These are phyloP conservation scores for Cladorhizidae sp. DNA, from an alignment of 37 sponge, comb jelly and placozoan genomes.

Conservation along the genomic window DNA sequence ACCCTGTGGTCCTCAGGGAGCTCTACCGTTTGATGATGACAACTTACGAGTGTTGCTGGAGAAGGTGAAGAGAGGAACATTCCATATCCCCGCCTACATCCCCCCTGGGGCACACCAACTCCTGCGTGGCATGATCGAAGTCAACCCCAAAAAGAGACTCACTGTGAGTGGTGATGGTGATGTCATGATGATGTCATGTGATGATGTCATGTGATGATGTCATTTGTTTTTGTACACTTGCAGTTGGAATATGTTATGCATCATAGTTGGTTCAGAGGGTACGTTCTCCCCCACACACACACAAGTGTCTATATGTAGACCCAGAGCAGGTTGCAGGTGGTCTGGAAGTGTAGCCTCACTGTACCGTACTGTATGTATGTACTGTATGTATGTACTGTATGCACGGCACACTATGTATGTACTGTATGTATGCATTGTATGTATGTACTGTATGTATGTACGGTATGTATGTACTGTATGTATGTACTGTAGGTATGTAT, in stretches of 20 bases:
- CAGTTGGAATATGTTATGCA: slow-evolving; percentile 79
- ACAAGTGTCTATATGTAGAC: background rate
- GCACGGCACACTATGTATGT: too few relatives aligned
- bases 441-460: too few relatives aligned
- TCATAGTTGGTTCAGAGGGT: slow-evolving; percentile 81
- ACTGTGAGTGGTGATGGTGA: slow-evolving; percentile 49
- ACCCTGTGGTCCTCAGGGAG: too few relatives aligned
- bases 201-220: background rate
- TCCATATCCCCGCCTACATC: slow-evolving; percentile 78
- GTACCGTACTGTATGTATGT: too few relatives aligned
- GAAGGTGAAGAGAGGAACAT: slow-evolving; percentile 90
- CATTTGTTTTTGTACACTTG: background rate
- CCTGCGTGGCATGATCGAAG: slow-evolving; percentile 86
- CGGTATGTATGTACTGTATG: too few relatives aligned
- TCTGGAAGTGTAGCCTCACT: too few relatives aligned
- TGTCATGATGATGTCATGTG: background rate
- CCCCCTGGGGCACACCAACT: slow-evolving; percentile 80
- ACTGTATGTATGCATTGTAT: too few relatives aligned
- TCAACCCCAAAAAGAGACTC: slow-evolving; percentile 74
- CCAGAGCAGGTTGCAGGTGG: too few relatives aligned
- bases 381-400: too few relatives aligned
- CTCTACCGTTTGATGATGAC: slow-evolving; percentile 97
- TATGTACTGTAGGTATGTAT: too few relatives aligned
- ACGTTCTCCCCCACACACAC: background rate
- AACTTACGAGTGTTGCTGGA: slow-evolving; percentile 84